Base-by-base conservation (phyloP, 2,113 vertebrate species). In the Acrocephalus arundinaceus region DNA sequence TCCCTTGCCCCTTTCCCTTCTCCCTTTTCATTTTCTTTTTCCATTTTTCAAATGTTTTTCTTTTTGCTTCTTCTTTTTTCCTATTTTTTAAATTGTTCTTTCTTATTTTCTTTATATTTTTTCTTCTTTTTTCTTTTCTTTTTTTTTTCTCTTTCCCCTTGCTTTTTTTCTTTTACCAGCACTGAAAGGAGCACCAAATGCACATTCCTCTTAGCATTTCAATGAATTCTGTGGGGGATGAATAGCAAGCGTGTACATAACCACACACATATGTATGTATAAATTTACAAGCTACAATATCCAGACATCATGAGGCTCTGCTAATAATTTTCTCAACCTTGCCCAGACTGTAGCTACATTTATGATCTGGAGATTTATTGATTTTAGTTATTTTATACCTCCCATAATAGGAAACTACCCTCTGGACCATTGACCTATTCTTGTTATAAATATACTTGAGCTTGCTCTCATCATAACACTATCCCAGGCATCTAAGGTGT, bases 301-400 rank as follows among this genome's bases (percentile, higher is more conserved):
- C 98, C 98, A 98, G 97, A 98, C 98, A 97, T 97, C 97, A 80
- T 82, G 97, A 98, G 94, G 90, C 95, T 96, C 93, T 84, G 96
- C 97, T 98, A 98, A 98, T 98, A 98, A 98, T 98, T 98, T 98
- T 97, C 96, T 97, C 97, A 98, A 97, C 93, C 95, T 97, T 97
- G 95, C 98, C 96, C 97, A 98, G 97, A 97, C 97, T 97, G 90
- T 96, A 98, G 97, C 97, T 97, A 98, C 97, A 98, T 98, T 98
- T 98, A 98, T 98, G 97, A 98, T 98, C 97, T 97, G 93, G 95
- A 98, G 97, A 98, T 98, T 98, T 98, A 98, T 98, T 98, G 97
- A 98, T 98, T 98, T 98, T 94, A 96, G 96, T 97, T 98, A 97
- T 97, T 98, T 98, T 98, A 98, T 98, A 96, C 97, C 82, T 97